Evolutionary conservation across 1,140 invertebrate species (phyloP), one percentile per base, ranked within the genome.

Genomic region (Drosophila pseudoananassae): DNA sequence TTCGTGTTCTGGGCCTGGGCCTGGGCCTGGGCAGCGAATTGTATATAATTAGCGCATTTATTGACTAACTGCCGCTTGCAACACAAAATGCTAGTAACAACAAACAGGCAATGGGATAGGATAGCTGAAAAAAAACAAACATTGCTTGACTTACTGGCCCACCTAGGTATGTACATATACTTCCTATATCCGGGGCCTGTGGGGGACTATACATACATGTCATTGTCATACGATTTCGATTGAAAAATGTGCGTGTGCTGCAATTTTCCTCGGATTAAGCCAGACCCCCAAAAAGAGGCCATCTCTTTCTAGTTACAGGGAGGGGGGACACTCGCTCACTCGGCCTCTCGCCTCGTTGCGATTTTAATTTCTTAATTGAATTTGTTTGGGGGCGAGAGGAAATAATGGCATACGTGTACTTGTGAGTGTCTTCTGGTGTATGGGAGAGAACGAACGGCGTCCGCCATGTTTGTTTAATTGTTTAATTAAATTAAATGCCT

Each of bases 41-140:
- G 75, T 88, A 69, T 88, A 87, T 82, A 87, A 87, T 87, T 87
- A 87, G 75, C 78, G 78, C 75, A 73, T 64, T 87, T 82, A 88
- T 87, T 88, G 83, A 71, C 77, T 77, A 76, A 87, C 83, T 75
- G 65, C 61, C 66, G 54, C 49, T 75, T 65, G 71, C 70, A 65
- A 61, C 68, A 73, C 70, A 72, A 36, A 69, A 50, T 29, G 27
- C 10, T 33, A 7, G 40, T 46, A 46, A 31, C 36, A 58, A 66
- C 52, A 60, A 55, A 31, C 40, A 46, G 15, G 14, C 43, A 3
- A 33, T 33, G 31, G 31, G 31, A 33, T 33, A 20, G 14, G 43
- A 17, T 45, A 20, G 45, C 10, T 15, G 25, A 15, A 54, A 58
- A 66, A 66, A 43, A 58, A 70, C 72, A 73, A 58, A 74, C 58